phyloP scores from a whole-genome alignment of 2,888 invertebrate genomes.

The Dromius quadrimaculatus region DNA sequence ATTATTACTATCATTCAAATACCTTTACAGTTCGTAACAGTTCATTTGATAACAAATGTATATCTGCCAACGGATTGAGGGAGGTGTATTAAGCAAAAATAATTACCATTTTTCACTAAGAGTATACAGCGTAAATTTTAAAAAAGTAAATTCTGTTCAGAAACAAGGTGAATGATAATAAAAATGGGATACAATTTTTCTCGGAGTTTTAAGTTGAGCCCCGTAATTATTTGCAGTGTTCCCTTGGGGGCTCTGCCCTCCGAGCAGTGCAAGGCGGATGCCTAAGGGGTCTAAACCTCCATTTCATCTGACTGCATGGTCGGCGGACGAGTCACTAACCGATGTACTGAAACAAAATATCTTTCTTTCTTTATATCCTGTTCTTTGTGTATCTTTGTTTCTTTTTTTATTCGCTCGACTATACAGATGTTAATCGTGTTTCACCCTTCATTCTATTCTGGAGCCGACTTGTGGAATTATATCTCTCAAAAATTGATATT shows the following conservation, averaged over 20 bases:
- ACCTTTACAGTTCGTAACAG: no score
- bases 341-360: slow-evolving; percentile 34
- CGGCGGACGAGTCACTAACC: slow-evolving; percentile 27
- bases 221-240: slow-evolving; percentile 65
- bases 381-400: slow-evolving; percentile 18
- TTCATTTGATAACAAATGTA: no score
- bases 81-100: background rate
- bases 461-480: slow-evolving; percentile 54
- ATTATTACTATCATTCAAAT: no score
- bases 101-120: slow-evolving; percentile 34
- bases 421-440: slow-evolving; percentile 47
- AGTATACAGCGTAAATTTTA: slow-evolving; percentile 46
- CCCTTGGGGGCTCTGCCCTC: slow-evolving; percentile 57
- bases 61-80: no score
- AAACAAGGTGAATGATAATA: slow-evolving; percentile 66
- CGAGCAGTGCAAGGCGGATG: background rate
- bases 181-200: slow-evolving; percentile 66
- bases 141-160: slow-evolving; percentile 61
- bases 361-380: slow-evolving; percentile 7
- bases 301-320: slow-evolving; percentile 41
- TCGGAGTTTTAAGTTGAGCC: slow-evolving; percentile 65
- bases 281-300: slow-evolving; percentile 27
- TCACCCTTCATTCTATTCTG: slow-evolving; percentile 47
- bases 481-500: slow-evolving; percentile 51
- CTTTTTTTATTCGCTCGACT: slow-evolving; percentile 25